phyloP scores from a whole-genome alignment of 2,888 invertebrate species.

The Mayetiola destructor region DNA sequence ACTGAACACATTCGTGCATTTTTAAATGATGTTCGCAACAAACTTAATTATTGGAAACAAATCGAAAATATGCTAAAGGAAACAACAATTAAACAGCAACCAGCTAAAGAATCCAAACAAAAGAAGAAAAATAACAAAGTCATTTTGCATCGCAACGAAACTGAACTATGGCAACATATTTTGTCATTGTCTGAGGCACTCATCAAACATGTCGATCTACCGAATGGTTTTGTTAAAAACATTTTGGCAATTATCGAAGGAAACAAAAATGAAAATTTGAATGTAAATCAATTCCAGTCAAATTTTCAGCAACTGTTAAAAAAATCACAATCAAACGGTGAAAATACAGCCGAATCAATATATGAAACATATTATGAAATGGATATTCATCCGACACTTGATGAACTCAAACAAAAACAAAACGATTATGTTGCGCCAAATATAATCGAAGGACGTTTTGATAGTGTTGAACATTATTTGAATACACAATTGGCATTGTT shows the following conservation, averaged over 20 bases:
- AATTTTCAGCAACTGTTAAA: neutral
- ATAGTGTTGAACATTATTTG: constrained; percentile 50
- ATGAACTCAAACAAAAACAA: constrained; percentile 29
- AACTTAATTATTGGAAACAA: constrained; percentile 21
- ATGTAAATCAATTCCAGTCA: neutral
- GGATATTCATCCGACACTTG: constrained; percentile 38
- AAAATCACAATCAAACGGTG: neutral
- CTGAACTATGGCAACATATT: constrained; percentile 34
- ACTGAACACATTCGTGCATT: constrained; percentile 25
- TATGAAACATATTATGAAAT: neutral
- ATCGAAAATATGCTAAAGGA: constrained; percentile 19
- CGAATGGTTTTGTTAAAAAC: constrained; percentile 28
- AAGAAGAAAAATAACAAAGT: constrained; percentile 11
- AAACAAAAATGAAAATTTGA: constrained; percentile 18
- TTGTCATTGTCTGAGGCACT: constrained; percentile 33
- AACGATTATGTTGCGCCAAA: constrained; percentile 41
- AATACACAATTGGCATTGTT: constrained; percentile 64
- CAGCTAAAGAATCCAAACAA: neutral
- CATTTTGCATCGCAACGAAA: neutral
- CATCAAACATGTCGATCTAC: constrained; percentile 31
- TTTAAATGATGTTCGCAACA: constrained; percentile 22
- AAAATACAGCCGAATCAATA: neutral
- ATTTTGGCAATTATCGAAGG: constrained; percentile 25
- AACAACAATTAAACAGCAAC: constrained; percentile 14
- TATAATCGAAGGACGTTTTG: constrained; percentile 46